Base-by-base conservation (phyloP, 2,113 vertebrate species). In the Dicentrarchus labrax region DNA sequence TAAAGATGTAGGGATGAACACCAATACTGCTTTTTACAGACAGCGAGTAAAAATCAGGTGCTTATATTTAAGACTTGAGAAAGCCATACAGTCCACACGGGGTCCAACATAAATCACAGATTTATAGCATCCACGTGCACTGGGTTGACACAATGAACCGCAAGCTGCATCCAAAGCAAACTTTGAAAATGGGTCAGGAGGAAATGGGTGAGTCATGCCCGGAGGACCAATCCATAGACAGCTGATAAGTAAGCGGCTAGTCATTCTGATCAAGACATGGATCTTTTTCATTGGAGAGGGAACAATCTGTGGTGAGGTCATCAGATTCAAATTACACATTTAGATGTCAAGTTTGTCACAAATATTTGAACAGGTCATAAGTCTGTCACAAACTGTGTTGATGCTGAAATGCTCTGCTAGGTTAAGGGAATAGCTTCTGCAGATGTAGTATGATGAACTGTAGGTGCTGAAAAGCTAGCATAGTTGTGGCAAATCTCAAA, bases 181-280 rank as follows among this genome's bases (percentile, higher is more conserved):
- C 81, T 66, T 19, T 67, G 65, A 86, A 93, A 90, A 70, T 81
- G 69, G 91, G 87, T 92, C 88, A 93, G 70, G 48, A 84, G 64
- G 79, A 90, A 80, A 79, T 36, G 54, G 57, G 57, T 72, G 68
- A 88, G 66, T 76, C 65, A 47, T 21, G 53, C 65, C 56, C 57
- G n/a, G 50, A 86, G 66, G 71, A 75, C 39, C 68, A 30, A 71
- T 79, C 72, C 61, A 36, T 19, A 61, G 67, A 60, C 53, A 75
- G 82, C 51, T 76, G 80, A 90, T 83, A 89, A 86, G 80, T 51
- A 64, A 86, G 57, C 76, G 36, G 19, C 51, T 71, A 76, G 78
- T 83, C 76, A 61, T 8, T 73, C 54, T 62, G 16, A 82, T 50
- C 30, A 47, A 59, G 80, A 11, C 4, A 38, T 22, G 56, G 47